These are phyloP conservation scores for Tachuris rubrigastra DNA, from an alignment of 2,113 vertebrate species.

Conservation along the genomic window DNA sequence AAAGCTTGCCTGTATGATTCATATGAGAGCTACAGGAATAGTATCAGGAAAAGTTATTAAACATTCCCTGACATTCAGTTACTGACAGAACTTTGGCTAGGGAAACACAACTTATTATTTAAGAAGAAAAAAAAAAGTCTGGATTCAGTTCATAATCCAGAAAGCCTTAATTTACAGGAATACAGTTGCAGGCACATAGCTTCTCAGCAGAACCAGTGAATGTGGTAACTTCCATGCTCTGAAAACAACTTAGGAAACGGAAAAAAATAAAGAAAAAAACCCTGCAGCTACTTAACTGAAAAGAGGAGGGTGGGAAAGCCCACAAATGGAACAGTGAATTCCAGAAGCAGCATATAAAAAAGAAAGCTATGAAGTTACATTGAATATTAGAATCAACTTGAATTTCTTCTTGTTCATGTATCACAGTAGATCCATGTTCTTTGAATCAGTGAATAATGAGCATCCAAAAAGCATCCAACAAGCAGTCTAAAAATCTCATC, in stretches of 20 bases:
- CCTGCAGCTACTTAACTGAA: neutral
- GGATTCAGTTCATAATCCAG: neutral
- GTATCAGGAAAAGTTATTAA: neutral
- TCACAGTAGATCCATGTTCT: neutral
- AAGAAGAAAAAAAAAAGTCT: neutral
- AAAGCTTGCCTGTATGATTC: neutral
- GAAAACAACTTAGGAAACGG: neutral
- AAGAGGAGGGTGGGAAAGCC: neutral
- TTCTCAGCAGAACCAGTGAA: neutral
- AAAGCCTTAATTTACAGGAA: neutral
- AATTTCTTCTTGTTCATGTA: neutral
- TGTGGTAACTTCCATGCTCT: neutral
- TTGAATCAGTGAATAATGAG: neutral
- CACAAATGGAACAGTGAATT: neutral
- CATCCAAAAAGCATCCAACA: neutral
- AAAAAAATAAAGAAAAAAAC: neutral
- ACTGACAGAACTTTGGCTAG: neutral
- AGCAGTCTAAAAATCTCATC: neutral
- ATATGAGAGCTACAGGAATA: neutral
- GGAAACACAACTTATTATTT: neutral
- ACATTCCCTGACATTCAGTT: neutral
- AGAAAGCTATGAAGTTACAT: neutral
- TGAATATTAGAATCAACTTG: neutral
- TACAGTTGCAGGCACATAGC: neutral
- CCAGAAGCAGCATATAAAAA: neutral